Base-by-base conservation (phyloP, 2,888 invertebrate genomes). In the Eupithecia subfuscata region DNA sequence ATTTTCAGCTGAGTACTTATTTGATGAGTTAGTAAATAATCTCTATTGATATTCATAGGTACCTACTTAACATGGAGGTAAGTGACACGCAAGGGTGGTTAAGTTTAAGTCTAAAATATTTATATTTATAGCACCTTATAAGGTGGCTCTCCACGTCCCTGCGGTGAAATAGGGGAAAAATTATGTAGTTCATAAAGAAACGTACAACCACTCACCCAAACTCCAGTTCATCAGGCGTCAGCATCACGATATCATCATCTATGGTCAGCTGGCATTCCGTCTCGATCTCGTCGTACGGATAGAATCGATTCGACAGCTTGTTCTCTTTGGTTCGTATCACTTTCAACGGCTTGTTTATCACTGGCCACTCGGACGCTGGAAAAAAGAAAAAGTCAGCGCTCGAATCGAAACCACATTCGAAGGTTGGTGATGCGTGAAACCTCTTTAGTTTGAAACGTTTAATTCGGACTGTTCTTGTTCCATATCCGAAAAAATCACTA, bases 171-270 rank as follows among this genome's bases (percentile, higher is more conserved):
- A 30, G 16, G 30, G 1, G 3, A 34, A 64, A 1, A 60, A 25
- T 12, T 12, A 25, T 34, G 8, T 1, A 30, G 9, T 64, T 9
- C 64, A 3, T 64, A 34, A 5, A 64, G 34, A 64, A 64, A 64
- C 64, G 64, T 64, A 43, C 43, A 43, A 37, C 4, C n/a, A 82
- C 96, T 95, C 95, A 98, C 90, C 98, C 99, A 94, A 99, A 99
- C 92, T 99, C 99, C 78, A 99, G 95, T 94, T 99, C 99, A 91
- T 99, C 99, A 0, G 98, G 96, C 37, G 98, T 99, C 82, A 99
- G 92, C 99, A 99, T 99, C 40, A 98, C 96, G 83, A 99, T 99
- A 87, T 99, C 99, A 90, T 99, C 99, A 88, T 99, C 99, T 79
- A 99, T 97, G 6, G 99, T 98, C 84, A 99, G 94, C 83, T 99